Base-by-base conservation (phyloP, 2,888 invertebrate species). In the Therioaphis trifolii region DNA sequence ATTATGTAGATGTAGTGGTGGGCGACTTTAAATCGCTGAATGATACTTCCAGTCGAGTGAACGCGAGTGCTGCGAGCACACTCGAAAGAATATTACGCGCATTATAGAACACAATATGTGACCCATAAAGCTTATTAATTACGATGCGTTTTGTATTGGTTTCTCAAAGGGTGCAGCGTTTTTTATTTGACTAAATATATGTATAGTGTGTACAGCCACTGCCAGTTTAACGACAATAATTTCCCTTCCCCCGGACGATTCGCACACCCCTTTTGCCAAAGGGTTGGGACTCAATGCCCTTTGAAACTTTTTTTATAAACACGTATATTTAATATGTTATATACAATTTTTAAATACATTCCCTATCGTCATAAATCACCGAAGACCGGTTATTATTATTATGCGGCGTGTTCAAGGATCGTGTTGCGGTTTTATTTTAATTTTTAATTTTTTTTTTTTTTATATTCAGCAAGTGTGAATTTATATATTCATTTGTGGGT, bases 361-460 rank as follows among this genome's bases (percentile, higher is more conserved):
- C 80, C 27, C 68, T 15, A 66, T 78, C 58, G 24, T 71, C 79
- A 79, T 80, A 80, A 80, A 80, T 80, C 80, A 80, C 80, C 15
- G 29, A 63, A 12, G 80, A 61, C 71, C 71, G 61, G 71, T 80
- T 80, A 72, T 80, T 80, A 68, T 61, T 14, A 24, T 14, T n/a
- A n/a, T n/a, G n/a, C n/a, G n/a, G n/a, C 9, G 21, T 14, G 24
- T 24, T 14, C 18, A 46, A 68, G 58, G 43, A 79, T 69, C n/a
- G 79, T 69, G 69, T 69, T n/a, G 79, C 69, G 69, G 55, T 55
- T 78, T 68, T 63, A 43, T n/a, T 29, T 18, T 3, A 11, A 27
- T 72, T 55, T 63, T 76, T 46, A 9, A 9, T 69, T 46, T 58
- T 63, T 63, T 29, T 69, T 21, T 24, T 40, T 43, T 15, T n/a